phyloP scores from a whole-genome alignment of 1,140 invertebrate species.

The Papilio xuthus region DNA sequence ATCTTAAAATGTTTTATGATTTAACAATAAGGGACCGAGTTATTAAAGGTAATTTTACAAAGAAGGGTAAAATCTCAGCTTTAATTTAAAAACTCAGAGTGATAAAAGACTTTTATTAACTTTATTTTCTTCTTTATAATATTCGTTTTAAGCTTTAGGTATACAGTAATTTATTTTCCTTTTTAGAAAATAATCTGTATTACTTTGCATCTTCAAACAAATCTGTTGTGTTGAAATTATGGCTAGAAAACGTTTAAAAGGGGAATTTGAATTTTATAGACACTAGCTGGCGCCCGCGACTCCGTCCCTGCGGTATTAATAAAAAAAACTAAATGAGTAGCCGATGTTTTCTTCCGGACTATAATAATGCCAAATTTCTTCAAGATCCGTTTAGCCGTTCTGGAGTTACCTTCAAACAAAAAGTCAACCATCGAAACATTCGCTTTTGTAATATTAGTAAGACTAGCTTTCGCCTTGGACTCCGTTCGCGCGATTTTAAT shows the following conservation, averaged over 20 bases:
- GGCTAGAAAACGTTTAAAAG: not conserved
- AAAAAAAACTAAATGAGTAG: too few species aligned
- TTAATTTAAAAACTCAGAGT: not conserved
- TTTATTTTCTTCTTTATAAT: slow-evolving; percentile 13
- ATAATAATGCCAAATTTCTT: too few species aligned
- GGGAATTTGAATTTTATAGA: not conserved
- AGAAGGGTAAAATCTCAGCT: slow-evolving; percentile 22
- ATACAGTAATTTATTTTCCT: not conserved
- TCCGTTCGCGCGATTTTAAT: too few species aligned
- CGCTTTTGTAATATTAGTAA: too few species aligned
- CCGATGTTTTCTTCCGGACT: too few species aligned
- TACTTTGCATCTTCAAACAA: slow-evolving; percentile 6
- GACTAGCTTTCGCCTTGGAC: too few species aligned
- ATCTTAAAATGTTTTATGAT: slow-evolving; percentile 3
- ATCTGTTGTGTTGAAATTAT: not conserved
- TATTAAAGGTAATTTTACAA: slow-evolving; percentile 19
- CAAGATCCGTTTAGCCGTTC: too few species aligned
- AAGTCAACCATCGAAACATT: too few species aligned
- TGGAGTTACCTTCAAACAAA: too few species aligned
- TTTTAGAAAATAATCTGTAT: slow-evolving; percentile 1
- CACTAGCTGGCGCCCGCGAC: too few species aligned
- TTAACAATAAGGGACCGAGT: not conserved
- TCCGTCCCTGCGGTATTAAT: too few species aligned
- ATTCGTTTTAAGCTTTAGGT: not conserved
- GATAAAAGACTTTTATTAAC: slow-evolving; percentile 14